Evolutionary conservation across 2,888 invertebrate species (phyloP).

Genomic region (Cryptosula pallasiana): DNA sequence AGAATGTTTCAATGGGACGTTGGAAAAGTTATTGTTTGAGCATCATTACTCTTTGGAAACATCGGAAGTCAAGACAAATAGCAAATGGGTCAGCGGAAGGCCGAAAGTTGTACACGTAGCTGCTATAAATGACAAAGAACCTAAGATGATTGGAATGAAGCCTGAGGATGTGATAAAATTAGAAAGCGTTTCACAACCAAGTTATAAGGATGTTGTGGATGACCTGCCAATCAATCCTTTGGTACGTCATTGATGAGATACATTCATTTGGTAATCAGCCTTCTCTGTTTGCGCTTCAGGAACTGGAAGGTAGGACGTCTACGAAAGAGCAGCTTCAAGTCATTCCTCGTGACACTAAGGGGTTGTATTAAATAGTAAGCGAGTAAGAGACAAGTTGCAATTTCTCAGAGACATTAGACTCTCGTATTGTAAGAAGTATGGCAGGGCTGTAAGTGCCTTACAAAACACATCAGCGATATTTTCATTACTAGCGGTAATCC

Average conservation of each 20-base stretch:
- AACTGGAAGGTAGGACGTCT: background rate
- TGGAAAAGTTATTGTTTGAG: too few species aligned
- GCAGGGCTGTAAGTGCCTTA: too few species aligned
- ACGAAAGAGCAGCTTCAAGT: background rate
- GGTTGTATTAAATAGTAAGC: too few species aligned
- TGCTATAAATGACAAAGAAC: background rate
- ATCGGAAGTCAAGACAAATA: too few species aligned
- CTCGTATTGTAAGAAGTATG: too few species aligned
- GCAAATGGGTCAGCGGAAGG: conserved; percentile 9
- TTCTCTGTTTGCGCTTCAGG: background rate
- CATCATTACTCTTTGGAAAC: too few species aligned
- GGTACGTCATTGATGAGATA: background rate
- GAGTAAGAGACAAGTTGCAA: too few species aligned
- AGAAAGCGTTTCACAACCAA: background rate
- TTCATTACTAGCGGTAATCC: too few species aligned
- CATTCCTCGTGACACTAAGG: too few species aligned
- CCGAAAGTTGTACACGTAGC: background rate
- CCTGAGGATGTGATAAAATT: background rate
- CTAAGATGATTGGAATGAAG: background rate
- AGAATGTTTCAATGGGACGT: too few species aligned
- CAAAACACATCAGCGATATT: too few species aligned
- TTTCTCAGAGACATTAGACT: too few species aligned
- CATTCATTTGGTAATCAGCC: background rate
- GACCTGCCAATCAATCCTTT: background rate
- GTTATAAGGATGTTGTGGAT: background rate